Evolutionary conservation across 2,113 vertebrate species (phyloP).

Genomic region (Petromus typicus): DNA sequence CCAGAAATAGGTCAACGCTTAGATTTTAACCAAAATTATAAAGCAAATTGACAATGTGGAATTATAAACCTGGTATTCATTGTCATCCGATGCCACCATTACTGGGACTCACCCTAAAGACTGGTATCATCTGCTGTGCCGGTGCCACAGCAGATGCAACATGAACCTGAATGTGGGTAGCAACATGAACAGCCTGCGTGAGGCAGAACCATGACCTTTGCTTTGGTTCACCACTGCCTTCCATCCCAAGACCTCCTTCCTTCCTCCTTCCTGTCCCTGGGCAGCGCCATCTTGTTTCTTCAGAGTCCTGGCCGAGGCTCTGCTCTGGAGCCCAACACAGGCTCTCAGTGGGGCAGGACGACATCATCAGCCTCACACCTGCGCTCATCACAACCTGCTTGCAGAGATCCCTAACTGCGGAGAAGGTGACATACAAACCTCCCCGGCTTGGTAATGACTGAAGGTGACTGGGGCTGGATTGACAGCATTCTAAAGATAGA

Average conservation of each 20-base stretch:
- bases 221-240: neutral
- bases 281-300: neutral
- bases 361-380: neutral
- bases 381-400: neutral
- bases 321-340: neutral
- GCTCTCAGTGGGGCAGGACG: neutral
- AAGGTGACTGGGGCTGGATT: conserved; percentile 43
- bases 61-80: neutral
- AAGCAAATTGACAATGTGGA: neutral
- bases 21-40: conserved; percentile 58
- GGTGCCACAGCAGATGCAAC: neutral
- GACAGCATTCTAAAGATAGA: conserved; percentile 71
- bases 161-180: neutral
- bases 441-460: neutral
- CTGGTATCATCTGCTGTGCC: no score
- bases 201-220: neutral
- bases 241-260: neutral
- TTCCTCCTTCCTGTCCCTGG: neutral
- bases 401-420: neutral
- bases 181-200: neutral
- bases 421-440: conserved; percentile 18
- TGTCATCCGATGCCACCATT: neutral
- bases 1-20: conserved; percentile 39
- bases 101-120: neutral
- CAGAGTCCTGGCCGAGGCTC: neutral